Conservation (phyloP, 2,888 invertebrate species). For the Drosophila mayaguana region DNA sequence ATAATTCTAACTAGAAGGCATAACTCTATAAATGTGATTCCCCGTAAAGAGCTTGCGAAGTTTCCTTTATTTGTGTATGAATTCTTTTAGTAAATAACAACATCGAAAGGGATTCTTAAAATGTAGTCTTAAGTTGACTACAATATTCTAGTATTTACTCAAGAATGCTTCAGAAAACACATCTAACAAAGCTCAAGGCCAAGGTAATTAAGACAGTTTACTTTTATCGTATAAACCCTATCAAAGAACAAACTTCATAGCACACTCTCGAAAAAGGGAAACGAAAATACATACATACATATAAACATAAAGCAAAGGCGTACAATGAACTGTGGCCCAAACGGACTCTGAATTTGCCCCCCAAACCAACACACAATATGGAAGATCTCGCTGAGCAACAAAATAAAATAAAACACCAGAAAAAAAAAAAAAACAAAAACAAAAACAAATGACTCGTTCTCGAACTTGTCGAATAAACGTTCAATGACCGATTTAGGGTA, state of each 20-base stretch:
- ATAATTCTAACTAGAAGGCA: not conserved
- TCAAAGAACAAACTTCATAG: conserved; percentile 8
- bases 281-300: not conserved
- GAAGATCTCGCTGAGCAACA: conserved; percentile 34
- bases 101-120: not conserved
- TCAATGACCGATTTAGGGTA: conserved; percentile 65
- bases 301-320: conserved; percentile 34
- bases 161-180: not conserved
- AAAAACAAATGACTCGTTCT: conserved; percentile 13
- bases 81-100: not conserved
- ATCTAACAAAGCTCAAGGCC: conserved; percentile 22
- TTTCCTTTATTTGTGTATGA: conserved; percentile 1
- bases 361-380: conserved; percentile 42
- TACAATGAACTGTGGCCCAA: conserved; percentile 54
- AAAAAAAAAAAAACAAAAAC: conserved; percentile 6
- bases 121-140: not conserved
- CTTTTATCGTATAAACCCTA: not conserved
- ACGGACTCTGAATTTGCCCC: conserved; percentile 41
- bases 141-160: not conserved
- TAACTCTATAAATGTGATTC: conserved; percentile 2
- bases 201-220: conserved; percentile 3
- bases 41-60: not conserved
- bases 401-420: conserved; percentile 12
- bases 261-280: not conserved
- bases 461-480: conserved; percentile 38